Conservation (phyloP, 1,140 invertebrate genomes). For the Caerostris darwini region DNA sequence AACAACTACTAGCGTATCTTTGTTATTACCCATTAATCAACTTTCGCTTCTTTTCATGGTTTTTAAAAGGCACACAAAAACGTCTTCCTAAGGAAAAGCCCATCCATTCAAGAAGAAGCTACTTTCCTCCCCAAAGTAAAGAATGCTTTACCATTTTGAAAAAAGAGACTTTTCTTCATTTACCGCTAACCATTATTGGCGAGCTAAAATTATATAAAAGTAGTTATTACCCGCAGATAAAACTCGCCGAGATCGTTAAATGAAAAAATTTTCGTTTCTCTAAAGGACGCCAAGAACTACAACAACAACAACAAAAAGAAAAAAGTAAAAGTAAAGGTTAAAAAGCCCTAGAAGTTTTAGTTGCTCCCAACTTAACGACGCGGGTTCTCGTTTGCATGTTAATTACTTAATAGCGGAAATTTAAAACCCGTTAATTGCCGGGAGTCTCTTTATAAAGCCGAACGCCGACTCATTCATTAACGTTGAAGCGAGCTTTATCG, state of each 20-base stretch:
- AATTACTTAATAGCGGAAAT: slow-evolving; percentile 75
- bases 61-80: neutral
- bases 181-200: slow-evolving; percentile 57
- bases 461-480: slow-evolving; percentile 50
- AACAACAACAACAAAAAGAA: neutral
- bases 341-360: slow-evolving; percentile 46
- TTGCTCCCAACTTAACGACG: slow-evolving; percentile 32
- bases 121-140: neutral
- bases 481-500: slow-evolving; percentile 32
- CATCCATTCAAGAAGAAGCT: neutral
- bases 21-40: neutral
- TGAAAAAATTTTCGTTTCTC: slow-evolving; percentile 2
- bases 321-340: slow-evolving; percentile 37
- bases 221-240: slow-evolving; percentile 57
- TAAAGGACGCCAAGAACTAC: neutral
- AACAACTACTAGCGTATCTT: neutral
- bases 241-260: slow-evolving; percentile 45
- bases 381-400: slow-evolving; percentile 39
- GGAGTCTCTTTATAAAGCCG: slow-evolving; percentile 19
- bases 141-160: slow-evolving; percentile 23
- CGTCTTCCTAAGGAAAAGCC: neutral
- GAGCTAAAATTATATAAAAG: slow-evolving; percentile 53
- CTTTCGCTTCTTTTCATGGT: neutral
- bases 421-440: slow-evolving; percentile 66
- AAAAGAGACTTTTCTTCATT: slow-evolving; percentile 24